These are phyloP conservation scores for Dynastes maya DNA, from an alignment of 2,888 invertebrate genomes.

Conservation along the genomic window DNA sequence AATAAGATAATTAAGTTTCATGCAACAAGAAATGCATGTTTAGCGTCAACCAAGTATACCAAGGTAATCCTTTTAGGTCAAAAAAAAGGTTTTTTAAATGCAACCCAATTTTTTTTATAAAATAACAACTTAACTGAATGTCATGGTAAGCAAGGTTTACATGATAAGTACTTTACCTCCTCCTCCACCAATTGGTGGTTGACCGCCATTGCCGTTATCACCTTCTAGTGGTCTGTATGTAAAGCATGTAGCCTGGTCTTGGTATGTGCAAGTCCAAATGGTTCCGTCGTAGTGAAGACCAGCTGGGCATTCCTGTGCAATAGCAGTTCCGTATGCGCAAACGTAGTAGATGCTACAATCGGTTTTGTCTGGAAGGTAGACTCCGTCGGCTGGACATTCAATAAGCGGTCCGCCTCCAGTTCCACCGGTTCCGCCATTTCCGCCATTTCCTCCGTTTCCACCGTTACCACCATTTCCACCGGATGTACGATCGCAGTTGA, in stretches of 20 bases:
- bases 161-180: background rate
- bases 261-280: conserved; percentile 22
- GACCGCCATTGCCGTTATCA: background rate
- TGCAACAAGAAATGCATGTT: too few relatives aligned
- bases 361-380: background rate
- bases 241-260: background rate
- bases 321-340: background rate
- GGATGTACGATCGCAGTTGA: background rate
- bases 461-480: background rate
- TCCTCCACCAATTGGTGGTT: background rate
- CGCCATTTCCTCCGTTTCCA: background rate
- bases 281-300: conserved; percentile 3
- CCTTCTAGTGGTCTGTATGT: background rate
- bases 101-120: too few relatives aligned
- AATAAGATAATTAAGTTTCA: too few relatives aligned
- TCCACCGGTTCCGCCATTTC: background rate
- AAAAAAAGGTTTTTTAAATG: too few relatives aligned
- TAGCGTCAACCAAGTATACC: background rate
- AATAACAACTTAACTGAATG: too few relatives aligned
- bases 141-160: too few relatives aligned
- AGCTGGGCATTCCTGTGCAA: background rate
- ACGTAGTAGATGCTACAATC: conserved; percentile 5
- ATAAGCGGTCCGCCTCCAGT: conserved; percentile 1
- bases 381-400: conserved; percentile 2
- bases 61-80: background rate